Base-by-base conservation (phyloP, 2,113 vertebrate genomes). In the Silurus glanis region DNA sequence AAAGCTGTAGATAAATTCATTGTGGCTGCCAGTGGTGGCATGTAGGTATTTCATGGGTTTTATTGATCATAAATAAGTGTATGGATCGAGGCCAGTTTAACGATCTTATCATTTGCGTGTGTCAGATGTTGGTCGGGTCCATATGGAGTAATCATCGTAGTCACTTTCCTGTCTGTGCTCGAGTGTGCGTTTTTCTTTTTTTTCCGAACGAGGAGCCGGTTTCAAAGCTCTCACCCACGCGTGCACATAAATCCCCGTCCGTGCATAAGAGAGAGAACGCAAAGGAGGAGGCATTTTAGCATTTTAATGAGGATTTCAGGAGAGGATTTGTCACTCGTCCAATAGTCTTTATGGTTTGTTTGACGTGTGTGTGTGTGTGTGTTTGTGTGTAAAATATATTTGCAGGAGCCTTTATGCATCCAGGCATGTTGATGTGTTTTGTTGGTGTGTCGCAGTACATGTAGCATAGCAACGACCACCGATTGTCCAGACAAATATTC, bases 401-500 rank as follows among this genome's bases (percentile, higher is more conserved):
- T 17, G 55, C 28, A 45, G 28, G 12, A 59, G 72, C 72, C 6
- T 87, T 82, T 72, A 62, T 81, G 75, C 53, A 55, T 53, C 66
- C 82, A 82, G 62, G 79, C 61, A 45, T 64, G 83, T 81, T 78
- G 47, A 64, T 86, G 59, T 61, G 74, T 83, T 82, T 79, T 25
- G 72, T 82, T 79, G 19, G 72, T 89, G 80, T 72, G 53, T 80
- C 23, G 16, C 55, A 0, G 64, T 82, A 59, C 61, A 55, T 85
- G 86, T 74, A 86, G 84, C 86, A 16, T 86, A 84, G 89, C 89
- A 89, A 88, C 87, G 45, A 58, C 49, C 64, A 71, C 47, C 56
- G 82, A 69, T 76, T 71, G 83, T 13, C 79, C 64, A 74, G 86
- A 88, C 85, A 90, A 90, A 88, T 61, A 85, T 55, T 85, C 74